Percentiles rank a stretch among this genome's conserved stretches.
Evolutionary conservation across 2,888 invertebrate genomes (phyloP).

Genomic region (Spodoptera picta): DNA sequence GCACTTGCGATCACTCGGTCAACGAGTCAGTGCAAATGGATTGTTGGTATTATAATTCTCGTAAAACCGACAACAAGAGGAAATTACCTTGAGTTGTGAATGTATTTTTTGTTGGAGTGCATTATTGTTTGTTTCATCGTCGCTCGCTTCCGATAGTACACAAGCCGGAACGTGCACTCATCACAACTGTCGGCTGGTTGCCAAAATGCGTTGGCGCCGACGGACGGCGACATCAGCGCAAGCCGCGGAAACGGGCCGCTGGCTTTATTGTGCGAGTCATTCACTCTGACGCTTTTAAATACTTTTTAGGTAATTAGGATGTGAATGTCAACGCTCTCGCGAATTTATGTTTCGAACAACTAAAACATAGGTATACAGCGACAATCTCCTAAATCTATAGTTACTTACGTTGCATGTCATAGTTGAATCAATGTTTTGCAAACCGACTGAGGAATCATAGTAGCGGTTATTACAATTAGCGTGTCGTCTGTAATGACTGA

Average conservation of each 20-base stretch:
- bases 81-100: conserved; percentile 28
- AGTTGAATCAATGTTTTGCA: conserved; percentile 16
- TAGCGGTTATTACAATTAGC: too few species aligned
- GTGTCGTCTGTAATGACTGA: too few species aligned
- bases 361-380: conserved; percentile 4
- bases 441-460: background rate
- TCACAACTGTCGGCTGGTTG: conserved; percentile 66
- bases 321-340: conserved; percentile 42
- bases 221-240: conserved; percentile 42
- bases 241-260: conserved; percentile 54
- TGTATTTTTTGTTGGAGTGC: conserved; percentile 25
- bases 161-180: conserved; percentile 65
- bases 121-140: conserved; percentile 48
- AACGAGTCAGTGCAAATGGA: too few species aligned
- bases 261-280: conserved; percentile 61
- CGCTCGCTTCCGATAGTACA: conserved; percentile 52
- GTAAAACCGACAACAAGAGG: conserved; percentile 5
- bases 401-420: too few species aligned
- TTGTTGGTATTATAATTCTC: background rate
- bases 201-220: conserved; percentile 68
- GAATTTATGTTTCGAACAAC: conserved; percentile 21
- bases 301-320: conserved; percentile 64
- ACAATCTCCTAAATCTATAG: too few species aligned
- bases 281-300: conserved; percentile 60
- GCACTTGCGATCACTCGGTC: too few species aligned